These are phyloP conservation scores for Parascotia fuliginaria DNA, from an alignment of 2,888 invertebrate species.

Conservation along the genomic window DNA sequence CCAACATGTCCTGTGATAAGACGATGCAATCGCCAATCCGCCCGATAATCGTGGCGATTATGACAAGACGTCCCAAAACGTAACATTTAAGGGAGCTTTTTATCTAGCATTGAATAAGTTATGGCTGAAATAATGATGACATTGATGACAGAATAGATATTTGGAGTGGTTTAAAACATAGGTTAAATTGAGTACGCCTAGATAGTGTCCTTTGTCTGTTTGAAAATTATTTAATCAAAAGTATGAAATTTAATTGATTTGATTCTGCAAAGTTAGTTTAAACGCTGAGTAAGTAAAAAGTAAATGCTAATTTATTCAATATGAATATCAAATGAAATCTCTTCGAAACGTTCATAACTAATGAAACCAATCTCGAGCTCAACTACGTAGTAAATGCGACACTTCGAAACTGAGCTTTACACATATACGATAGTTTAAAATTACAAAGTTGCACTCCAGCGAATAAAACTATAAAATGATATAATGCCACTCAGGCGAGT, in stretches of 20 bases:
- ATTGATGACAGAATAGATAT: too few species aligned
- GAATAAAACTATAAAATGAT: constrained; percentile 35
- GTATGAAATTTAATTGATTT: background rate
- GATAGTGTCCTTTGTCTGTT: too few species aligned
- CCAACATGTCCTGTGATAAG: too few species aligned
- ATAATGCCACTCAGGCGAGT: constrained; percentile 26
- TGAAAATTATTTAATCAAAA: background rate
- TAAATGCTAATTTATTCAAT: background rate
- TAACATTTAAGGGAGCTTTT: too few species aligned
- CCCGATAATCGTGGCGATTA: too few species aligned
- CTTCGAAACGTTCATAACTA: background rate
- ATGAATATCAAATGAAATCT: background rate
- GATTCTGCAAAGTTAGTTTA: background rate
- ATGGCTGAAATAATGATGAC: too few species aligned
- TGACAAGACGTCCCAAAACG: too few species aligned
- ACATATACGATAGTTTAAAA: background rate
- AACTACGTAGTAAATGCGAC: background rate
- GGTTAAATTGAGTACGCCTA: too few species aligned
- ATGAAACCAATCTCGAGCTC: background rate
- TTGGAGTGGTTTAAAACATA: too few species aligned
- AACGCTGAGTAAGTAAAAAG: background rate
- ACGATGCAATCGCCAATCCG: too few species aligned
- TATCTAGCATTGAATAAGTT: too few species aligned
- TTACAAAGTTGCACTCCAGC: background rate
- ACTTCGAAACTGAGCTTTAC: background rate